A percentile compares a stretch with the other conserved stretches of the same genome.
These are phyloP conservation scores for Eulemur coronatus DNA, from an alignment of 2,797 vertebrate genomes.

Conservation along the genomic window DNA sequence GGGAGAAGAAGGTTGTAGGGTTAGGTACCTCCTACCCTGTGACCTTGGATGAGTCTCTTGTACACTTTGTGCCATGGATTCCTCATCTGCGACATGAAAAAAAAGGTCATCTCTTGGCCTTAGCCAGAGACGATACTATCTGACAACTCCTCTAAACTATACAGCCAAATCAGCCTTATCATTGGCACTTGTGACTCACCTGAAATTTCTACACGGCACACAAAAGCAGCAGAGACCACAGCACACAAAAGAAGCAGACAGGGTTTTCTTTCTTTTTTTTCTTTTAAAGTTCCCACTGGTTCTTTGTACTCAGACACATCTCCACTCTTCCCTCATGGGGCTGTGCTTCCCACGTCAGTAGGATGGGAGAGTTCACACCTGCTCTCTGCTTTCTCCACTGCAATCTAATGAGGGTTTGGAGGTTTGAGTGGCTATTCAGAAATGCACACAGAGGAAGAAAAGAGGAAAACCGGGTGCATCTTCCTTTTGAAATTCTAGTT, in stretches of 20 bases:
- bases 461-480: background rate
- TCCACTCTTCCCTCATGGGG: no score
- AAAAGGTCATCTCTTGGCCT: background rate
- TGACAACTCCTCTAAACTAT: background rate
- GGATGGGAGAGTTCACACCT: background rate
- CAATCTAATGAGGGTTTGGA: fast-evolving
- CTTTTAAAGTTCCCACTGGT: fast-evolving
- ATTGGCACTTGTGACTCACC: background rate
- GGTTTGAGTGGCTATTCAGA: conserved; percentile 37
- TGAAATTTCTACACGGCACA: background rate
- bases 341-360: background rate
- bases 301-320: background rate
- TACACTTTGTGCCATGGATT: background rate
- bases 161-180: no score
- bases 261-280: background rate
- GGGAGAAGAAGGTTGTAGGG: background rate
- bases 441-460: background rate
- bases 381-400: background rate
- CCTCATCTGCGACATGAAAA: background rate
- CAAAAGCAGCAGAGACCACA: background rate
- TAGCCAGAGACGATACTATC: background rate
- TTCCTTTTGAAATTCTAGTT: conserved; percentile 30
- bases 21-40: background rate
- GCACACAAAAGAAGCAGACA: background rate
- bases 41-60: background rate